A percentile compares a stretch with the other conserved stretches of the same genome.
These are phyloP conservation scores for Drosophila kambysellisi DNA, from an alignment of 2,888 invertebrate species.

Conservation along the genomic window DNA sequence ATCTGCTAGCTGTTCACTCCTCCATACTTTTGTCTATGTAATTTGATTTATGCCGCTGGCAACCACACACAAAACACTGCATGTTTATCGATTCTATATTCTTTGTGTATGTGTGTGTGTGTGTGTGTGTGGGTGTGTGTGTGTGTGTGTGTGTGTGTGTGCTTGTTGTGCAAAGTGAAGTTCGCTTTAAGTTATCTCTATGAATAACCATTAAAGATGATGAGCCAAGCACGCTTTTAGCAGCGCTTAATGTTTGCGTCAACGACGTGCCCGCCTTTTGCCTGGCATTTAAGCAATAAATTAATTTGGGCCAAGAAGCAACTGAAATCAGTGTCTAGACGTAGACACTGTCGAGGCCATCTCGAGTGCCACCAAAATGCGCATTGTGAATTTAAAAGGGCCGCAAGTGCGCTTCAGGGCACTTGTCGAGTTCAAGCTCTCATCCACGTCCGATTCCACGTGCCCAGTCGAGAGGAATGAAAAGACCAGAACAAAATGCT, in stretches of 20 bases:
- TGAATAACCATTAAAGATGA: constrained; percentile 59
- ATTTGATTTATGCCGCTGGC: constrained; percentile 67
- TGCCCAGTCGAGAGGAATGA: neutral
- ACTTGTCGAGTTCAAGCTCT: neutral
- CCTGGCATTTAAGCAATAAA: constrained; percentile 64
- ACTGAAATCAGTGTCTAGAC: constrained; percentile 75
- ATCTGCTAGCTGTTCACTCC: constrained; percentile 30
- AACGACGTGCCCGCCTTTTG: constrained; percentile 50
- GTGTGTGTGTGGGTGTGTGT: too few species aligned
- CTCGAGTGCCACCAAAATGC: constrained; percentile 43
- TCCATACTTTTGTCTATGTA: constrained; percentile 51
- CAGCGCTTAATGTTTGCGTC: constrained; percentile 66
- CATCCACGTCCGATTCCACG: constrained; percentile 1
- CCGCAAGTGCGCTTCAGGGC: constrained; percentile 17
- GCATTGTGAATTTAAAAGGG: constrained; percentile 69
- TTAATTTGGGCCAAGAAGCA: constrained; percentile 62
- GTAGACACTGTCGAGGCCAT: constrained; percentile 38
- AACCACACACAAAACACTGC: constrained; percentile 30
- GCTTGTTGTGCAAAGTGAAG: neutral
- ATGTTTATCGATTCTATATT: constrained; percentile 45
- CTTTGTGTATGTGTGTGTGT: neutral
- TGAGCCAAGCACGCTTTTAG: constrained; percentile 70
- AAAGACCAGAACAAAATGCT: constrained; percentile 8
- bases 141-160: neutral
- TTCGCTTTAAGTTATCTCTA: constrained; percentile 53